Conservation (phyloP, 2,888 invertebrate species). For the Lasioglossum morio region DNA sequence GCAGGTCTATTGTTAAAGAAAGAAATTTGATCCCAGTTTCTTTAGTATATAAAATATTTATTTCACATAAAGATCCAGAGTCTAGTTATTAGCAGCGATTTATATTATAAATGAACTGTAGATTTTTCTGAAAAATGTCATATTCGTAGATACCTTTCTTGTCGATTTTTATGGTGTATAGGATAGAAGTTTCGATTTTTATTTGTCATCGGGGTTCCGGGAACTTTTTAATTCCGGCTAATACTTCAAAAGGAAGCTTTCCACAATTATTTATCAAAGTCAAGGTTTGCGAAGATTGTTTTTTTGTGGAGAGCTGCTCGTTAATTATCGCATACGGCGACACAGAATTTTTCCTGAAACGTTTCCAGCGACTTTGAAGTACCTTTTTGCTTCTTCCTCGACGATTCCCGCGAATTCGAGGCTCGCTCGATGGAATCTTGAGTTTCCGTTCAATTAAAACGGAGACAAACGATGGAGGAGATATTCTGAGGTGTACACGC, state of each 20-base stretch:
- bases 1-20: too few relatives aligned
- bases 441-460: constrained; percentile 3
- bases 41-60: not conserved
- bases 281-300: not conserved
- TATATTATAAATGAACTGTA: too few relatives aligned
- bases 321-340: not conserved
- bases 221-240: not conserved
- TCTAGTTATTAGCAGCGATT: too few relatives aligned
- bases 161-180: too few relatives aligned
- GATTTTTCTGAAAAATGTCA: not conserved
- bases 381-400: not conserved
- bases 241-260: not conserved
- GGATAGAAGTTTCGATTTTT: not conserved
- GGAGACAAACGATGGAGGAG: not conserved
- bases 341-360: not conserved
- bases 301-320: not conserved
- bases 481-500: not conserved
- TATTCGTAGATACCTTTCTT: too few relatives aligned
- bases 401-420: not conserved
- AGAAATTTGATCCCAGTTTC: not conserved
- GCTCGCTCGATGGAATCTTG: not conserved
- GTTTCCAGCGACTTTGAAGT: not conserved
- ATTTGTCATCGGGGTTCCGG: not conserved
- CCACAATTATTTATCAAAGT: not conserved
- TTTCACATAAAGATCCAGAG: not conserved